Evolutionary conservation across 2,797 vertebrate species (phyloP).

Genomic region (Lagothrix lagotricha): DNA sequence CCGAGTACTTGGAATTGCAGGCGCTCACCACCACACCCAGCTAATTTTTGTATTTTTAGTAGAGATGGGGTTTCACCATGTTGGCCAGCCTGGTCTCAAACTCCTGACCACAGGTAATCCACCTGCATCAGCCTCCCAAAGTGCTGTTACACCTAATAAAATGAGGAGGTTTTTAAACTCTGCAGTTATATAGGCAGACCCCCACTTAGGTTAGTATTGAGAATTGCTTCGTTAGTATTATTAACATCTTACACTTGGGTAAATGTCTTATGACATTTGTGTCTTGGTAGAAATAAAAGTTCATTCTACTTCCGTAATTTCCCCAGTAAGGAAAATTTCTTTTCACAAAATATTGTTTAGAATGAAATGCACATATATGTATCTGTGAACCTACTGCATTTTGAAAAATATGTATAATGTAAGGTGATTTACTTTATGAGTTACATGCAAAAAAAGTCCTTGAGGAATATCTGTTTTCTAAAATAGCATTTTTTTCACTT

Average conservation of each 20-base stretch:
- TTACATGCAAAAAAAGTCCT: background rate
- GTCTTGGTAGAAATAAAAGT: slow-evolving; percentile 49
- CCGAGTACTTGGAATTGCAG: background rate
- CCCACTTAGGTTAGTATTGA: slow-evolving; percentile 32
- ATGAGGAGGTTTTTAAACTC: slow-evolving; percentile 38
- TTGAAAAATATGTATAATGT: slow-evolving; percentile 37
- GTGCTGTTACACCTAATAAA: background rate
- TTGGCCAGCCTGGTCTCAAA: background rate
- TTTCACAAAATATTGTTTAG: slow-evolving; percentile 37
- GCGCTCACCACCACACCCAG: background rate
- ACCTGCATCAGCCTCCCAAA: background rate
- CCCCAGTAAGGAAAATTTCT: slow-evolving; percentile 9
- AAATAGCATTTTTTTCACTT: background rate
- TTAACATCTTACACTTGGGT: background rate
- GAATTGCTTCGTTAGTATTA: slow-evolving; percentile 35
- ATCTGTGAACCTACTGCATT: slow-evolving; percentile 33
- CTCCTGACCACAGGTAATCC: background rate
- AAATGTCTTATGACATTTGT: slow-evolving; percentile 29
- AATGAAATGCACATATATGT: background rate
- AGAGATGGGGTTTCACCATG: background rate
- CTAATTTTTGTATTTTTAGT: background rate
- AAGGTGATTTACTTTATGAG: background rate
- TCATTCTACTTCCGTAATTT: slow-evolving; percentile 31
- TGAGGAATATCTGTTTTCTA: slow-evolving; percentile 44
- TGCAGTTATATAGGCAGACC: background rate